Evolutionary conservation across 2,888 invertebrate genomes (phyloP), one percentile per base, ranked within the genome.

Genomic region (Polyommatus iphigenia): DNA sequence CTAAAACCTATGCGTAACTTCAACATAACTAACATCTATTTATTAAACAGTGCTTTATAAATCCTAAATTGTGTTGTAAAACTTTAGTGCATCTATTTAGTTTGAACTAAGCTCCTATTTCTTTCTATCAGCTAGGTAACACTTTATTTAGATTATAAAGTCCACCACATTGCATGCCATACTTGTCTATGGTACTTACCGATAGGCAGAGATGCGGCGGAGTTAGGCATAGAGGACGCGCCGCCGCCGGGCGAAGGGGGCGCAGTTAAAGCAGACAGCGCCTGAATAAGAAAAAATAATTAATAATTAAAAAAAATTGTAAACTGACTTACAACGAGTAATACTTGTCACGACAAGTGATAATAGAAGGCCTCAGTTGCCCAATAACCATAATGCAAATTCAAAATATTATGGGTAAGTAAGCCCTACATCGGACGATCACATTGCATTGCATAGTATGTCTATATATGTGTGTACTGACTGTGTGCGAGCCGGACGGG

Each of bases 191-290:
- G 29, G 5, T 67, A 82, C 87, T 91, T 85, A 94, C 94, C 93
- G 81, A 94, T 91, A 3, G 94, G 94, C 62, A 94, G 85, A 0
- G 94, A 94, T 8, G 94, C 93, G 6, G 94, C 92, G 0, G 93
- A 92, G 82, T 91, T 93, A 3, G 93, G 91, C 67, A 88, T 81
- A 1, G 94, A 93, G 0, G 91, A 89, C 0, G 93, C 88, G 0
- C 92, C 91, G 8, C 93, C 91, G 1, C 94, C 92, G 0, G 94
- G 94, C 0, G 94, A 94, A 0, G 94, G 93, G 0, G 94, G 94
- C 50, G 94, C 94, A 0, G 94, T 94, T 0, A 94, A 84, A 0
- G 94, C 87, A 0, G 94, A 93, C 1, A 94, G 83, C 2, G 93
- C 92, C 94, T 94, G 46, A 41, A 41, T 8, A 41, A 2, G 41